Conservation (phyloP, 1,140 invertebrate genomes). For the Marisa cornuarietis region DNA sequence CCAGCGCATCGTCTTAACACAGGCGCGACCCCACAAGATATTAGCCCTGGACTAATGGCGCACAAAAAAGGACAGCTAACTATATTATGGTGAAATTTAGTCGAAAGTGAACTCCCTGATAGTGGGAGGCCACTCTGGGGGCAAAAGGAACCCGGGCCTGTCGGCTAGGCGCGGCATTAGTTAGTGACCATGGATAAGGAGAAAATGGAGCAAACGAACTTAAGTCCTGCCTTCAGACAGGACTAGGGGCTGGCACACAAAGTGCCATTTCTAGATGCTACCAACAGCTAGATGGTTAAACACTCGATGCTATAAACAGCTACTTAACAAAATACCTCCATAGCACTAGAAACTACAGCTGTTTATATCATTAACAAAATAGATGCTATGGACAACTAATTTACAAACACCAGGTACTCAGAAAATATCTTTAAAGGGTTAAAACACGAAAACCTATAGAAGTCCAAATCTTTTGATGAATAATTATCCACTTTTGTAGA, state of each 20-base stretch:
- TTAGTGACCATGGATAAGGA: neutral
- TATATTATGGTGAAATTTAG: slow-evolving; percentile 24
- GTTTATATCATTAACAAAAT: no score
- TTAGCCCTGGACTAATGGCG: slow-evolving; percentile 24
- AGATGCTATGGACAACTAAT: no score
- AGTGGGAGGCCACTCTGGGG: slow-evolving; percentile 16
- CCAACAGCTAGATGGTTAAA: no score
- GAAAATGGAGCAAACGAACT: slow-evolving; percentile 9
- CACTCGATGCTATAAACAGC: no score
- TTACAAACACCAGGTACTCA: no score
- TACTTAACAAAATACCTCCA: no score
- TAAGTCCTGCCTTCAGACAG: slow-evolving; percentile 16
- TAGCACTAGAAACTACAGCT: no score
- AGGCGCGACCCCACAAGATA: slow-evolving; percentile 13
- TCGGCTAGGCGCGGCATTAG: neutral
- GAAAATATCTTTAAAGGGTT: no score
- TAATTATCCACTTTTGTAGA: no score
- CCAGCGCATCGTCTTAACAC: slow-evolving; percentile 9
- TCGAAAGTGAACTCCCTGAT: slow-evolving; percentile 19
- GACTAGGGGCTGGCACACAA: neutral
- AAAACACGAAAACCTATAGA: no score
- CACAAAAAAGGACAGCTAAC: slow-evolving; percentile 24
- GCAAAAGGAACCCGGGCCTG: neutral
- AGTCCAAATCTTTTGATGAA: no score
- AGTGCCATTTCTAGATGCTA: no score